Conservation (phyloP, 2,797 vertebrate genomes). For the Podarcis siculus region DNA sequence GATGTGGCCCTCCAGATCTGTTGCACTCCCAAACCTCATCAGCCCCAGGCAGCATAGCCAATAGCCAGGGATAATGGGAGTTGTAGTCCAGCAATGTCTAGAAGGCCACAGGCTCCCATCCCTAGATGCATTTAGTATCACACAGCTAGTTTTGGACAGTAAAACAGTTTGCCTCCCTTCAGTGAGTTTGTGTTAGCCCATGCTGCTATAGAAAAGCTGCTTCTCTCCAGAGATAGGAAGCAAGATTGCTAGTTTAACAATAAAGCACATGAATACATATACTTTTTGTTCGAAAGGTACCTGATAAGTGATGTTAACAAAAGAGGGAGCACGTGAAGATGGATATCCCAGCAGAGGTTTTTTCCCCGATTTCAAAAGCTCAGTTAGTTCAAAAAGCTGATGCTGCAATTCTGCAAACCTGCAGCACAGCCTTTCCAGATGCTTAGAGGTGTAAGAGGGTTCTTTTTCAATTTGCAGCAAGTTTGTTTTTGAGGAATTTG, state of each 20-base stretch:
- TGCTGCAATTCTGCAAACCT: conserved; percentile 85
- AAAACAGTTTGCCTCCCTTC: background rate
- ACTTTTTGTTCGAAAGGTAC: conserved; percentile 76
- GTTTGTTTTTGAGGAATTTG: conserved; percentile 67
- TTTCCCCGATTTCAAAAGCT: conserved; percentile 82
- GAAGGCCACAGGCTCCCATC: too few species aligned
- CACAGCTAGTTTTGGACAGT: background rate
- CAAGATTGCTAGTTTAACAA: background rate
- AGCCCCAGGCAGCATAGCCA: background rate
- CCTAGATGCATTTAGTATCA: background rate
- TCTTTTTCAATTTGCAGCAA: conserved; percentile 71
- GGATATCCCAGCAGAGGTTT: conserved; percentile 81
- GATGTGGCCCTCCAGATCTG: background rate
- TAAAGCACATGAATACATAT: background rate
- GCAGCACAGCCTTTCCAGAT: conserved; percentile 83
- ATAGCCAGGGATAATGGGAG: background rate
- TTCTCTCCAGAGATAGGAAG: background rate
- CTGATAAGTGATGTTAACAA: conserved; percentile 90
- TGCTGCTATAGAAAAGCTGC: background rate
- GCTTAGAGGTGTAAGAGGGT: conserved; percentile 76
- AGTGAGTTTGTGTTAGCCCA: background rate
- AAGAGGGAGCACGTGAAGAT: conserved; percentile 82
- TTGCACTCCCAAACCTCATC: background rate
- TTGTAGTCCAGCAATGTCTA: background rate
- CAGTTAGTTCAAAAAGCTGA: conserved; percentile 83